Conservation (phyloP, 2,113 vertebrate genomes). For the Festucalex cinctus region DNA sequence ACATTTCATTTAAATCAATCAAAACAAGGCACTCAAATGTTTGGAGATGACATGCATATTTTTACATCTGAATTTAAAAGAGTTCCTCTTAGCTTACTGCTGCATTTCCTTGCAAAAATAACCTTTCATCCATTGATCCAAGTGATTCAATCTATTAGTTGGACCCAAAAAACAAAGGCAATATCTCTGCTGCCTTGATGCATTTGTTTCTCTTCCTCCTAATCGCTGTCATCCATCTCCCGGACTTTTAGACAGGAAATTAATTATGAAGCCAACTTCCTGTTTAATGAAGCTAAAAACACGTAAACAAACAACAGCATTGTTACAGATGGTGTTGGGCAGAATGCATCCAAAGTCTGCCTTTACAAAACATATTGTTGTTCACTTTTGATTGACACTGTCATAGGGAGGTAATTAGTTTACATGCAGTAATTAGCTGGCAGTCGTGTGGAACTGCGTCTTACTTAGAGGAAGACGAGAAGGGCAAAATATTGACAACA, state of each 20-base stretch:
- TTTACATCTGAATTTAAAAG: slow-evolving; percentile 7
- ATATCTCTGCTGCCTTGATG: slow-evolving; percentile 29
- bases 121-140: slow-evolving; percentile 25
- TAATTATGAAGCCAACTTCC: slow-evolving; percentile 57
- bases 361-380: background rate
- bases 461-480: background rate
- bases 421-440: background rate
- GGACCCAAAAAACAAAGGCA: slow-evolving; percentile 13
- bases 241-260: slow-evolving; percentile 54
- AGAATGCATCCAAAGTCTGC: background rate
- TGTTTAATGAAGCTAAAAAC: slow-evolving; percentile 42
- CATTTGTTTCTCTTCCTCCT: slow-evolving; percentile 29
- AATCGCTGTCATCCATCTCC: slow-evolving; percentile 54
- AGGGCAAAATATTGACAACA: background rate
- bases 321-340: background rate
- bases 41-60: background rate
- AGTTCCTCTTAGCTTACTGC: background rate
- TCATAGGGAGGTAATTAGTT: background rate
- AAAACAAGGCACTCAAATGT: background rate
- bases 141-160: slow-evolving; percentile 31
- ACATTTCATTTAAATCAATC: background rate
- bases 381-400: background rate
- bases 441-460: background rate
- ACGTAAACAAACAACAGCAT: slow-evolving; percentile 30
- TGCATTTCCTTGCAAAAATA: slow-evolving; percentile 12